Evolutionary conservation across 2,888 invertebrate species (phyloP), one percentile per base, ranked within the genome.

Genomic region (Apoderus coryli): DNA sequence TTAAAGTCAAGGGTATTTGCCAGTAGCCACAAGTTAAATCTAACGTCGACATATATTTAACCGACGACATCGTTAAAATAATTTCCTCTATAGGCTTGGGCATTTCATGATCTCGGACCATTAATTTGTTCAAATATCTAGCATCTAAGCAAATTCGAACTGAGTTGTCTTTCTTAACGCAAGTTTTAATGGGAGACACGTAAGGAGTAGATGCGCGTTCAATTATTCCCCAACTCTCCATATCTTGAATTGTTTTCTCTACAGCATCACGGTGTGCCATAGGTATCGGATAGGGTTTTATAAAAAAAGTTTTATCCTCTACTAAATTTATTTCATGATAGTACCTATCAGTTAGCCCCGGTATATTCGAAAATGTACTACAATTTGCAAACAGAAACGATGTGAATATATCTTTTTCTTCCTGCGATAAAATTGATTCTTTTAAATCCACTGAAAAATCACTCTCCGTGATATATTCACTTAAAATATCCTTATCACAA

Each of bases 11-110:
- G 10, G 37, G 33, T 25, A 43, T 35, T 29, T 46, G 45, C 42
- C 43, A 44, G 29, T 45, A 47, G 3, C 44, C 41, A 15, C 37
- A 27, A 1, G 41, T 40, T 7, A 45, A 24, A 31, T 49, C 45
- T 0, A 43, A 22, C 2, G 37, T 33, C 1, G 39, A 29, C 15
- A 47, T 36, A 13, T 37, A 14, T 34, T 33, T 4, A 24, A 22
- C 2, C 36, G 6, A 9, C 22, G 38, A 27, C 27, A 38, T 39
- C 10, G 26, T 33, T 25, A 40, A 36, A 4, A 44, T 14, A 4
- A 46, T 25, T 29, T 45, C 43, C 4, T 30, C 33, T 10, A 36
- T 33, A 3, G 27, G 22, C 26, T 23, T 12, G 3, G 39, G 39
- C 5, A 27, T 26, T 22, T 39, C 37, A 9, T 29, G 24, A 19